Conservation (phyloP, 1,140 invertebrate species). For the Sitophilus oryzae region DNA sequence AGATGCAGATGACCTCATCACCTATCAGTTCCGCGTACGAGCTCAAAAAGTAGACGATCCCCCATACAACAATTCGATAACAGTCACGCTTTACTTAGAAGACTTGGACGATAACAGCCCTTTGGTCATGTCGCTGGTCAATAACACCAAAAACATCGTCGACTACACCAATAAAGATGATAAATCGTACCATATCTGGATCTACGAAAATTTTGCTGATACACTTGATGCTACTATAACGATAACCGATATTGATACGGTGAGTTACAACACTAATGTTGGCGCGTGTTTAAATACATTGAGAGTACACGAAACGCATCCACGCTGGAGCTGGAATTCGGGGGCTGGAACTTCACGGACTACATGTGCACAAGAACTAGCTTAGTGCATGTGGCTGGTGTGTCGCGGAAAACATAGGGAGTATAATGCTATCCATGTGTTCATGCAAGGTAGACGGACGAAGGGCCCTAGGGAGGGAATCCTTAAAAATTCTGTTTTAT, state of each 20-base stretch:
- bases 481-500: too few species aligned
- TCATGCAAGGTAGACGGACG: too few species aligned
- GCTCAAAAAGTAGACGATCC: constrained; percentile 49
- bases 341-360: too few species aligned
- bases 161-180: constrained; percentile 44
- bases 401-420: too few species aligned
- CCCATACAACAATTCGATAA: constrained; percentile 37
- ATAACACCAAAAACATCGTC: not conserved
- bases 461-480: too few species aligned
- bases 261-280: too few species aligned
- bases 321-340: too few species aligned
- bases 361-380: too few species aligned
- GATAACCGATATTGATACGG: constrained; percentile 52
- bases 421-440: too few species aligned
- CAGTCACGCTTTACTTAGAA: constrained; percentile 49
- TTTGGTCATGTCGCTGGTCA: constrained; percentile 6
- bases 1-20: constrained; percentile 50
- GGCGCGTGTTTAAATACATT: too few species aligned
- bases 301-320: too few species aligned
- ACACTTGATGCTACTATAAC: constrained; percentile 31
- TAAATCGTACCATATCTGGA: constrained; percentile 16
- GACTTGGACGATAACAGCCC: constrained; percentile 54
- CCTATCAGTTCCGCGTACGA: constrained; percentile 41
- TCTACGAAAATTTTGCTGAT: constrained; percentile 25
- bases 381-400: too few species aligned